phyloP scores from a whole-genome alignment of 2,888 invertebrate species.

The Drosophila mimica region DNA sequence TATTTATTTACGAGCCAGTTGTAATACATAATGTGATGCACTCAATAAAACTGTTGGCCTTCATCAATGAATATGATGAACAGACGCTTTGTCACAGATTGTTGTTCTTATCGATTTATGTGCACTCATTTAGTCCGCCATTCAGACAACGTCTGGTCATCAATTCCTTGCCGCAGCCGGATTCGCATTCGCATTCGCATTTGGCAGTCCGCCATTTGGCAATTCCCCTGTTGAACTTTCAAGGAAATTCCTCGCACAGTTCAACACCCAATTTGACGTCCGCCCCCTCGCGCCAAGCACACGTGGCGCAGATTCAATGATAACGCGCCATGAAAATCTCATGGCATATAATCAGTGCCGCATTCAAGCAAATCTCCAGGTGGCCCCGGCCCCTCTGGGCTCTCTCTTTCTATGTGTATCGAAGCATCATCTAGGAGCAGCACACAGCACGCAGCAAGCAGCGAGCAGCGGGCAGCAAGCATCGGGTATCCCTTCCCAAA shows the following conservation, averaged over 20 bases:
- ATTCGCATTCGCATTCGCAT: constrained; percentile 4
- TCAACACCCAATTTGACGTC: constrained; percentile 14
- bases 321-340: constrained; percentile 68
- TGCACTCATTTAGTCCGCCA: constrained; percentile 38
- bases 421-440: constrained; percentile 17
- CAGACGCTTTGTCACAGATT: constrained; percentile 38
- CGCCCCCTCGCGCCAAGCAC: constrained; percentile 12
- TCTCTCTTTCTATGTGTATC: constrained; percentile 4
- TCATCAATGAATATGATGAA: constrained; percentile 19
- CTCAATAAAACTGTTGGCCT: constrained; percentile 15
- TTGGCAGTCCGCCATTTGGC: constrained; percentile 49
- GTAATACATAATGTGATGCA: constrained; percentile 1
- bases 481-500: constrained; percentile 4
- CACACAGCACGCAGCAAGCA: background rate
- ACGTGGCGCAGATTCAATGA: constrained; percentile 62
- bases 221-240: constrained; percentile 43
- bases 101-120: constrained; percentile 46
- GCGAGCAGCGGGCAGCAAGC: background rate
- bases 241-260: constrained; percentile 24
- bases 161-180: constrained; percentile 25
- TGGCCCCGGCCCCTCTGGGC: constrained; percentile 31
- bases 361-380: constrained; percentile 75
- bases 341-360: constrained; percentile 73
- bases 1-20: constrained; percentile 1
- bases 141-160: constrained; percentile 34